Evolutionary conservation across 35 echinoderm and acorn worm genomes (phyloP).

Genomic region (Diadema setosum): DNA sequence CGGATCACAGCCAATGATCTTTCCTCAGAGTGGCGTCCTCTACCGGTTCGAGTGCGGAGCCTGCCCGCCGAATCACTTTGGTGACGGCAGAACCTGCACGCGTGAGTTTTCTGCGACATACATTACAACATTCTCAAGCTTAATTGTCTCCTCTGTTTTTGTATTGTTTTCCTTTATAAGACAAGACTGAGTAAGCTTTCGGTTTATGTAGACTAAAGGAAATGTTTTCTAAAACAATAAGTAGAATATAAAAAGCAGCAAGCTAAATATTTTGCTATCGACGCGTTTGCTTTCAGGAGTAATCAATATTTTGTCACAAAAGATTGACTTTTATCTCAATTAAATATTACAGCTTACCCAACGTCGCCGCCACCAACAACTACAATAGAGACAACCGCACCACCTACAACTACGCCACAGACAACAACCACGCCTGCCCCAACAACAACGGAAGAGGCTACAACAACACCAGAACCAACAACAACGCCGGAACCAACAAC

Average conservation of each 20-base stretch:
- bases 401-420: neutral
- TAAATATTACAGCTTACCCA: constrained; percentile 15
- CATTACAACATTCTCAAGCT: too few species aligned
- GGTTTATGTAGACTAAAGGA: too few species aligned
- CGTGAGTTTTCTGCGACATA: too few species aligned
- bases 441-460: neutral
- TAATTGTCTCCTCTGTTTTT: too few species aligned
- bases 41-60: neutral
- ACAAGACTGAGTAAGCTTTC: too few species aligned
- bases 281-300: too few species aligned
- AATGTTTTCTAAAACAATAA: too few species aligned
- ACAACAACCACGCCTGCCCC: neutral
- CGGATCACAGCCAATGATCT: neutral
- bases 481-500: constrained; percentile 16
- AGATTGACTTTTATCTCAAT: too few species aligned
- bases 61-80: neutral
- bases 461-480: neutral
- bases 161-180: too few species aligned
- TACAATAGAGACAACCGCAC: neutral
- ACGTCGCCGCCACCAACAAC: constrained; percentile 15
- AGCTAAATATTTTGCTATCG: too few species aligned
- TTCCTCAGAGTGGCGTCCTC: neutral
- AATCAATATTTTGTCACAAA: too few species aligned
- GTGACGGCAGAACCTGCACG: neutral
- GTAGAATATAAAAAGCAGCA: too few species aligned